Evolutionary conservation across 2,113 vertebrate genomes (phyloP).

Genomic region (Leptocoma aspasia): DNA sequence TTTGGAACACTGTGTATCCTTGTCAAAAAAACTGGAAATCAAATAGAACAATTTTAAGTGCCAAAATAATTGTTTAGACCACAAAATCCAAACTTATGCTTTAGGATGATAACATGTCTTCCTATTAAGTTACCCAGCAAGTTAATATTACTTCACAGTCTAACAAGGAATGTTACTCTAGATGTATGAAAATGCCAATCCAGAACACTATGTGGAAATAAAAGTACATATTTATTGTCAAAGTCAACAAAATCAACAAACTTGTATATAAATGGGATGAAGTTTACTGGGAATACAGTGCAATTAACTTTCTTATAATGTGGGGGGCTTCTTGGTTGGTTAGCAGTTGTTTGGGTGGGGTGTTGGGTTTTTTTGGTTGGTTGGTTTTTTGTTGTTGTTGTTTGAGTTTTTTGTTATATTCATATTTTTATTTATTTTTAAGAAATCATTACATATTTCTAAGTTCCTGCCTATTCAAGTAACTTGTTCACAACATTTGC

Average conservation of each 20-base stretch:
- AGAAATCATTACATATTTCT: background rate
- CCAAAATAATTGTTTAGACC: background rate
- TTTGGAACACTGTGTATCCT: background rate
- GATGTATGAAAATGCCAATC: background rate
- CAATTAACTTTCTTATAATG: background rate
- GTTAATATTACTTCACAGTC: background rate
- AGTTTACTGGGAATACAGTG: background rate
- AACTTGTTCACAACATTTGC: background rate
- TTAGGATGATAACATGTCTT: accelerated
- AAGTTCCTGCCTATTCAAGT: background rate
- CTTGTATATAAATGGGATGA: background rate
- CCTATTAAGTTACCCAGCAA: background rate
- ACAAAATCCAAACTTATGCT: background rate
- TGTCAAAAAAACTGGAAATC: background rate
- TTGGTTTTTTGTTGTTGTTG: background rate
- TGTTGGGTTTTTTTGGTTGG: background rate
- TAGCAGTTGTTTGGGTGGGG: background rate
- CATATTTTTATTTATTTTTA: background rate
- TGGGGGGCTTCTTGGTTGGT: background rate
- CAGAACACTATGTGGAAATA: background rate
- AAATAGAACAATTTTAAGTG: background rate
- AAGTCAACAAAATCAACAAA: background rate
- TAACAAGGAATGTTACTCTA: background rate
- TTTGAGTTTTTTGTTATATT: background rate
- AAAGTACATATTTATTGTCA: background rate